Evolutionary conservation across 2,888 invertebrate genomes (phyloP).

Genomic region (Ectemnius cavifrons): DNA sequence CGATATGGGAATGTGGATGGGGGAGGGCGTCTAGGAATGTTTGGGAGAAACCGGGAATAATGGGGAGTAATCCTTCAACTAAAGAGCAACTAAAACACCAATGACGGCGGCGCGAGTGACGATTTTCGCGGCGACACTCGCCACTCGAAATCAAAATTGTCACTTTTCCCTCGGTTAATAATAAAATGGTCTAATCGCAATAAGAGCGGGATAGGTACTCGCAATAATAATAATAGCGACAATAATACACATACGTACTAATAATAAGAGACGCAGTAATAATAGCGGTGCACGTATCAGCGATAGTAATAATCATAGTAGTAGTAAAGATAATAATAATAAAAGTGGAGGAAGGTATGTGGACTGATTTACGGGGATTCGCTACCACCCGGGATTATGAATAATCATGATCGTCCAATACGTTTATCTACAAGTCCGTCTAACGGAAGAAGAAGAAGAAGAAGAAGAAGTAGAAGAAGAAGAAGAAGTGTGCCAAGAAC

Average conservation of each 20-base stretch:
- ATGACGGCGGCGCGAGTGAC: slow-evolving; percentile 29
- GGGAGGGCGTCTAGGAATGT: background rate
- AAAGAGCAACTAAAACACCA: slow-evolving; percentile 53
- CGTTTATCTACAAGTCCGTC: slow-evolving; percentile 55
- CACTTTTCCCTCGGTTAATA: slow-evolving; percentile 45
- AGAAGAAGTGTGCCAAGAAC: slow-evolving; percentile 43
- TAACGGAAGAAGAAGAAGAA: slow-evolving; percentile 24
- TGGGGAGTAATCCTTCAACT: slow-evolving; percentile 26
- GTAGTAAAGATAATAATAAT: slow-evolving; percentile 54
- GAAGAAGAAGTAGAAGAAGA: slow-evolving; percentile 20
- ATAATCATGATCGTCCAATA: slow-evolving; percentile 45
- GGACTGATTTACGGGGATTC: slow-evolving; percentile 59
- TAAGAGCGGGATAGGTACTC: slow-evolving; percentile 45
- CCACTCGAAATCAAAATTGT: slow-evolving; percentile 51
- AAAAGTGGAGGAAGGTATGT: slow-evolving; percentile 45
- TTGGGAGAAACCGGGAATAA: slow-evolving; percentile 21
- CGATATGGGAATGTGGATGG: background rate
- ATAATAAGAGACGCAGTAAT: slow-evolving; percentile 54
- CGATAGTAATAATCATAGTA: slow-evolving; percentile 54
- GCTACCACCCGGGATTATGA: slow-evolving; percentile 62
- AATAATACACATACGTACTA: slow-evolving; percentile 56
- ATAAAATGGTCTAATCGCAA: slow-evolving; percentile 46
- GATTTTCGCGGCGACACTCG: slow-evolving; percentile 38
- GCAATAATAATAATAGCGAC: slow-evolving; percentile 55
- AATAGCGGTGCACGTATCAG: slow-evolving; percentile 58